These are phyloP conservation scores for Ptychochromis oligacanthus DNA, from an alignment of 2,113 vertebrate species.

Conservation along the genomic window DNA sequence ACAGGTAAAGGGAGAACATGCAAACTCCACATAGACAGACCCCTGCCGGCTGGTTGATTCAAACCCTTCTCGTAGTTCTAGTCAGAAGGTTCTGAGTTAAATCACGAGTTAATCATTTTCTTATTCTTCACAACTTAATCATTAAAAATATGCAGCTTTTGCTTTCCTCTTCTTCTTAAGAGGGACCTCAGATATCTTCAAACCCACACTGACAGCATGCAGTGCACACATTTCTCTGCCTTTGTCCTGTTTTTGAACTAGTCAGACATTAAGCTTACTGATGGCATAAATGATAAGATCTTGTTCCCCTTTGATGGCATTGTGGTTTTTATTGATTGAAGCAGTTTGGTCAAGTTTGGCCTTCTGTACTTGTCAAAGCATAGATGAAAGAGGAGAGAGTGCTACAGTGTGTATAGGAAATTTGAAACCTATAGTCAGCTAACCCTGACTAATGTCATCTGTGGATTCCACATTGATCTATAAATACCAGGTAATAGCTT, in stretches of 20 bases:
- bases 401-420: neutral
- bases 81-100: too few species aligned
- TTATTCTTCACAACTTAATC: too few species aligned
- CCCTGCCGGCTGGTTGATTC: neutral
- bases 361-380: neutral
- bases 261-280: neutral
- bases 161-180: too few species aligned
- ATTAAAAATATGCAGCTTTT: neutral
- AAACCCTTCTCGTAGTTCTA: neutral
- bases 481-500: neutral
- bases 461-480: neutral
- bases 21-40: neutral
- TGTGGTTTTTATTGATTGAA: neutral
- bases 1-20: too few species aligned
- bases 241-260: neutral
- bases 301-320: neutral
- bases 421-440: neutral
- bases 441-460: neutral
- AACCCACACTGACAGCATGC: neutral
- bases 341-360: neutral
- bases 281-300: neutral
- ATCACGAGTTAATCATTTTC: too few species aligned
- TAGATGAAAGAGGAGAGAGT: neutral
- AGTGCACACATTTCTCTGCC: neutral
- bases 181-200: neutral